Conservation (phyloP, 2,888 invertebrate species). For the Sicus ferrugineus region DNA sequence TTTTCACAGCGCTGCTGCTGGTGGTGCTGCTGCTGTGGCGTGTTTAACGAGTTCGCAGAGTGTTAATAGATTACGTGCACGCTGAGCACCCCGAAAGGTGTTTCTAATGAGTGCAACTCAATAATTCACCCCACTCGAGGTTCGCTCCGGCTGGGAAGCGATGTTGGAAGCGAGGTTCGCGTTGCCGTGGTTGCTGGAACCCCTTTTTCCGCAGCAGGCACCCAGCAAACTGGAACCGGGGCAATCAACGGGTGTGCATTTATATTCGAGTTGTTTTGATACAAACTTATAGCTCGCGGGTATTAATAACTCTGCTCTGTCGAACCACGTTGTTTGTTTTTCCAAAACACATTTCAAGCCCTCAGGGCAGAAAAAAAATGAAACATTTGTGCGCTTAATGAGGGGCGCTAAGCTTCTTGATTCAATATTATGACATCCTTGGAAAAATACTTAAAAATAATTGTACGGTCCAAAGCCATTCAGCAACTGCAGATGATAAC, state of each 20-base stretch:
- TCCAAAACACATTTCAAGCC: background rate
- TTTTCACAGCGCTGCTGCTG: background rate
- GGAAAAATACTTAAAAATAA: too few species aligned
- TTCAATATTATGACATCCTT: too few species aligned
- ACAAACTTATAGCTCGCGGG: background rate
- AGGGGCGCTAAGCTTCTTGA: too few species aligned
- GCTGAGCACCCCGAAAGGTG: slow-evolving; percentile 18
- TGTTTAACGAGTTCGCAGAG: slow-evolving; percentile 21
- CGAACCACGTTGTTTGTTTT: background rate
- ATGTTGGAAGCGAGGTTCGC: too few species aligned
- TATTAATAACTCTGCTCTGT: background rate
- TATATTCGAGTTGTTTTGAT: slow-evolving; percentile 8
- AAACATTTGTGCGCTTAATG: slow-evolving; percentile 15
- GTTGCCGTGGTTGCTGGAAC: background rate
- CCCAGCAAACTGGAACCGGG: background rate
- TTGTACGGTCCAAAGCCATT: too few species aligned
- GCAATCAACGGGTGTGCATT: background rate
- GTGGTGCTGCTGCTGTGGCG: slow-evolving; percentile 5
- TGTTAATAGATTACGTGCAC: slow-evolving; percentile 29
- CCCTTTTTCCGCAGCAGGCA: background rate
- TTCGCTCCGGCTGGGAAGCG: slow-evolving; percentile 9
- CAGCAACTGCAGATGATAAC: too few species aligned
- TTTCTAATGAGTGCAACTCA: slow-evolving; percentile 24
- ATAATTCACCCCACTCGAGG: slow-evolving; percentile 25
- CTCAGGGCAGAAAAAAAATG: slow-evolving; percentile 3